Conservation (phyloP, 2,888 invertebrate species). For the Carterocephalus palaemon region DNA sequence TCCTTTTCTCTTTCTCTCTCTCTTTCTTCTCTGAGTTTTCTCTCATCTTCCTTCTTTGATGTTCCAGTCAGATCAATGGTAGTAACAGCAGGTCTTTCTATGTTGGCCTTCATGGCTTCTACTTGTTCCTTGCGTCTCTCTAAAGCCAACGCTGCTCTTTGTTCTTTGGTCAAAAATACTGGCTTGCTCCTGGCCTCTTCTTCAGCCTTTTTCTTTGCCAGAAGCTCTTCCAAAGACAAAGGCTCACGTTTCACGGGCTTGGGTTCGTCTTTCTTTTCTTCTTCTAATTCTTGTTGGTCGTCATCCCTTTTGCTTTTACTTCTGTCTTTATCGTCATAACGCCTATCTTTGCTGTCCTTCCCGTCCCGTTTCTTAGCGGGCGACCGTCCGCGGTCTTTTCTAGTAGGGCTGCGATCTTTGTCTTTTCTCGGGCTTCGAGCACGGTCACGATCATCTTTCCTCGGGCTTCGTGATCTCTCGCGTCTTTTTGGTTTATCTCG, state of each 20-base stretch:
- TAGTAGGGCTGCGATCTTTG: slow-evolving; percentile 43
- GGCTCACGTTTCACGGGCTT: slow-evolving; percentile 84
- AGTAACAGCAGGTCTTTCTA: slow-evolving; percentile 68
- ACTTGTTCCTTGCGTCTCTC: slow-evolving; percentile 94
- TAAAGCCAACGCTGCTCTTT: slow-evolving; percentile 93
- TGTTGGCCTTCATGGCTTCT: slow-evolving; percentile 85
- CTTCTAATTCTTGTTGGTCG: slow-evolving; percentile 54
- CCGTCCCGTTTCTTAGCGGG: slow-evolving; percentile 64
- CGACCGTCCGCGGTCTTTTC: slow-evolving; percentile 57
- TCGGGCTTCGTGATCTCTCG: slow-evolving; percentile 60
- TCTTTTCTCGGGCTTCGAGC: slow-evolving; percentile 49
- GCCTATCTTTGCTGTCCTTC: slow-evolving; percentile 50
- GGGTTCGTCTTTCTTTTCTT: slow-evolving; percentile 62
- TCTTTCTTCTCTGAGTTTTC: slow-evolving; percentile 60
- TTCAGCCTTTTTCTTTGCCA: slow-evolving; percentile 97
- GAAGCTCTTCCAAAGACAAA: slow-evolving; percentile 95
- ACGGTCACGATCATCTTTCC: slow-evolving; percentile 51
- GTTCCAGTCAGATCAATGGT: slow-evolving; percentile 74
- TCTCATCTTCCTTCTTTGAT: slow-evolving; percentile 69
- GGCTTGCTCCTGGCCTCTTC: slow-evolving; percentile 97
- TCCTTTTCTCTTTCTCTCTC: slow-evolving; percentile 80
- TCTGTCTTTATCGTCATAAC: slow-evolving; percentile 66
- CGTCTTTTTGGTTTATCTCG: slow-evolving; percentile 65
- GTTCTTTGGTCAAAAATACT: slow-evolving; percentile 97
- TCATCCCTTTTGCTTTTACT: slow-evolving; percentile 57